Evolutionary conservation across 2,888 invertebrate species (phyloP), one percentile per base, ranked within the genome.

Genomic region (Drosophila multiciliata): DNA sequence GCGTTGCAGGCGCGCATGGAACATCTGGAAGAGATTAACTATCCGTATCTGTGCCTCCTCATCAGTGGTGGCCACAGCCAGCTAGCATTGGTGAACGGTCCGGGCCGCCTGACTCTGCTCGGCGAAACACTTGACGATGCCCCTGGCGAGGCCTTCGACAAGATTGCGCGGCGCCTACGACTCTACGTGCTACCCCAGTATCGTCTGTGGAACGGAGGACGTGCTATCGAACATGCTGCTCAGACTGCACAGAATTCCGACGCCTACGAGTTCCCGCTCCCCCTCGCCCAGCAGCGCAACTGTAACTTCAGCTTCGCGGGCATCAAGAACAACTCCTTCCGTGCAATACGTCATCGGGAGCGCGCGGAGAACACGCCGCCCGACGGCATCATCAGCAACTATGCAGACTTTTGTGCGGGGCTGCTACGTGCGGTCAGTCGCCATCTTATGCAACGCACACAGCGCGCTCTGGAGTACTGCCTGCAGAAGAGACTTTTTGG

Each of bases 11-110:
- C 95, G 29, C 95, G 99, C 91, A 96, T 99, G 95, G 94, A 94
- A 23, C 75, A 87, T 11, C 52, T 15, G 0, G 92, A 95, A 66
- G 93, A 95, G 83, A 90, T 95, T 79, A 94, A 95, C 66, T 99
- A 97, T 94, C 99, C 99, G 32, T 99, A 96, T 93, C 93, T 99
- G 68, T 97, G 97, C 50, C 94, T 99, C 32, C 94, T 99, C 32
- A 96, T 98, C 80, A 99, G 99, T 87, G 99, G 99, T 52, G 99
- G 99, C 0, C 98, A 99, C 92, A 97, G 97, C 92, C 94, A 98
- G 68, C 90, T 98, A 70, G 95, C 96, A 40, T 92, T 98, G 57
- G 98, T 95, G 0, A 94, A 95, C 90, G 94, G 94, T 89, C 94
- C 97, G 0, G 94, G 96, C 78, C 94, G 96, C 58, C 98, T 98